Conservation (phyloP, 2,888 invertebrate genomes). For the Thera britannica region DNA sequence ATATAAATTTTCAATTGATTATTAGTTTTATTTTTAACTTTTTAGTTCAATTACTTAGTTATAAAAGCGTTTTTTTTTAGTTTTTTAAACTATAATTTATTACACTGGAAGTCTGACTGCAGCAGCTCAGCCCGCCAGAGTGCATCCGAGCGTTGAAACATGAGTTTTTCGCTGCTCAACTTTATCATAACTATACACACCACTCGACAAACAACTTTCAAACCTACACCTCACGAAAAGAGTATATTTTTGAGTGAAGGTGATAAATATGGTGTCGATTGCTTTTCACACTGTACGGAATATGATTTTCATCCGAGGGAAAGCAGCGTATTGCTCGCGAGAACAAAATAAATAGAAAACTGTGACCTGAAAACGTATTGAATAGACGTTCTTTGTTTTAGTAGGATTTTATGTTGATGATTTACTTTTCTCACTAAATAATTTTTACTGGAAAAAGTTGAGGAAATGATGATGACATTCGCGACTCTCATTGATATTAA, state of each 20-base stretch:
- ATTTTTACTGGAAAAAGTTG: neutral
- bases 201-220: conserved; percentile 38
- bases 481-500: no score
- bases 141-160: conserved; percentile 57
- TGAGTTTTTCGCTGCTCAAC: conserved; percentile 54
- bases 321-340: conserved; percentile 60
- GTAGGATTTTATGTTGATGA: conserved; percentile 24
- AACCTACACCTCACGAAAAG: conserved; percentile 45
- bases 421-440: conserved; percentile 19
- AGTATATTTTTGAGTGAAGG: conserved; percentile 37
- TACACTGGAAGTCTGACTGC: neutral
- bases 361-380: conserved; percentile 29
- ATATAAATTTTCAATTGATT: no score
- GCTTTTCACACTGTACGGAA: conserved; percentile 64
- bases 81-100: no score
- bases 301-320: conserved; percentile 70
- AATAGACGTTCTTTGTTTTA: conserved; percentile 24
- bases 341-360: conserved; percentile 39
- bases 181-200: conserved; percentile 49
- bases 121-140: conserved; percentile 40
- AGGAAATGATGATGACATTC: no score
- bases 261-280: conserved; percentile 52
- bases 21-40: no score
- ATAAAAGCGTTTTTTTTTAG: no score
- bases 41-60: no score